Evolutionary conservation across 1,140 invertebrate species (phyloP).

Genomic region (Lepidurus apus): DNA sequence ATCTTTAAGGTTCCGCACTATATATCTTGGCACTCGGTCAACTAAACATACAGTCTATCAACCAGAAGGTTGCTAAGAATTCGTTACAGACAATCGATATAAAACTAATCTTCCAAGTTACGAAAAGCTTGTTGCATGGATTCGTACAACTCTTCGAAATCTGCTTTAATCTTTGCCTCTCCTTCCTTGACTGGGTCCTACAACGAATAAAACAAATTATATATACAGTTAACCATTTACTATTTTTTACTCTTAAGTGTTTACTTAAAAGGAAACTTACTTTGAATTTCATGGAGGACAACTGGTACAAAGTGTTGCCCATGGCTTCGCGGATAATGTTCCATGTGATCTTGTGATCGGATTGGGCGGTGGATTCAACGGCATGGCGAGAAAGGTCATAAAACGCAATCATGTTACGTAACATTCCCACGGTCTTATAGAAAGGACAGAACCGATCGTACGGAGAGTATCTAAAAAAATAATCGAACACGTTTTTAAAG

Average conservation of each 20-base stretch:
- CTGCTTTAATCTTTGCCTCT: constrained; percentile 92
- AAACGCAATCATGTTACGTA: constrained; percentile 97
- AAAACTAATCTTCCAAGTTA: constrained; percentile 90
- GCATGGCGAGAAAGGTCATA: constrained; percentile 97
- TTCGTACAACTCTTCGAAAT: constrained; percentile 92
- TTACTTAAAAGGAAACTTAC: constrained; percentile 48
- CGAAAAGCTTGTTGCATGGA: constrained; percentile 95
- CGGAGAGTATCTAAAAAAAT: constrained; percentile 72
- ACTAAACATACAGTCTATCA: constrained; percentile 10
- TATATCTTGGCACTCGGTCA: neutral
- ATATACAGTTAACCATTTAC: neutral
- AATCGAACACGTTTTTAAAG: constrained; percentile 28
- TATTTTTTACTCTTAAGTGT: neutral
- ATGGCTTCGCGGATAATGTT: constrained; percentile 93
- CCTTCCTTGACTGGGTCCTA: constrained; percentile 97
- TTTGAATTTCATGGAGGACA: constrained; percentile 99
- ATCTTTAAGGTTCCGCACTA: neutral
- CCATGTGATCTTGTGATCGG: constrained; percentile 99
- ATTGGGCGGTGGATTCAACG: constrained; percentile 95
- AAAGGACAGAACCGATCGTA: constrained; percentile 99
- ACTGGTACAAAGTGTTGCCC: constrained; percentile 92
- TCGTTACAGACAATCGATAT: neutral
- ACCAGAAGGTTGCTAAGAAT: neutral
- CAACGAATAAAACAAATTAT: neutral
- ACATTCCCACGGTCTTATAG: constrained; percentile 99